Evolutionary conservation across 2,888 invertebrate genomes (phyloP).

Genomic region (Achlya flavicornis): DNA sequence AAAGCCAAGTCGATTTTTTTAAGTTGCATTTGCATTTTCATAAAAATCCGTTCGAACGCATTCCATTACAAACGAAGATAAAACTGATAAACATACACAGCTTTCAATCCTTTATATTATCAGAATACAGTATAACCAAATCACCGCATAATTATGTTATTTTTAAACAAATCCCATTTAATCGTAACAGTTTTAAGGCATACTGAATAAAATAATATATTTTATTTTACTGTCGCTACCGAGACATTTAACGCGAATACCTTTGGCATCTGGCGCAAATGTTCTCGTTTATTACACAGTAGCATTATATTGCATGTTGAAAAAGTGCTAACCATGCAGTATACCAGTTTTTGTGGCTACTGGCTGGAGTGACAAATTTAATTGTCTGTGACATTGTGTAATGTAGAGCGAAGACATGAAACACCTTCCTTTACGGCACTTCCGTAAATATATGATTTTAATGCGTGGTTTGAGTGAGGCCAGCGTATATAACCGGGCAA

Average conservation of each 20-base stretch:
- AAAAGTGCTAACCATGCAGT: slow-evolving; percentile 28
- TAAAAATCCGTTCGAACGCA: not conserved
- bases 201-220: slow-evolving; percentile 17
- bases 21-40: not conserved
- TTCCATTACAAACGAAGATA: not conserved
- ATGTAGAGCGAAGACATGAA: slow-evolving; percentile 11
- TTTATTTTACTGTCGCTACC: slow-evolving; percentile 44
- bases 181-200: slow-evolving; percentile 12
- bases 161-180: slow-evolving; percentile 16
- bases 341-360: slow-evolving; percentile 40
- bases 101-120: not conserved
- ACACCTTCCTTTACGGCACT: slow-evolving; percentile 13
- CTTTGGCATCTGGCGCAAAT: slow-evolving; percentile 42
- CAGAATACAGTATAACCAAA: not conserved
- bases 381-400: slow-evolving; percentile 7
- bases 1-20: not conserved
- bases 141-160: slow-evolving; percentile 11
- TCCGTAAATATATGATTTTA: slow-evolving; percentile 11
- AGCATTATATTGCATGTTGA: slow-evolving; percentile 44
- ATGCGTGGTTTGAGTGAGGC: slow-evolving; percentile 11
- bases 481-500: not conserved
- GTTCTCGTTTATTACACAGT: slow-evolving; percentile 49
- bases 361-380: slow-evolving; percentile 13
- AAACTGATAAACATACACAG: slow-evolving; percentile 1
- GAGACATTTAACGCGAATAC: slow-evolving; percentile 35